Evolutionary conservation across 2,113 vertebrate genomes (phyloP).

Genomic region (Hydrolagus affinis): DNA sequence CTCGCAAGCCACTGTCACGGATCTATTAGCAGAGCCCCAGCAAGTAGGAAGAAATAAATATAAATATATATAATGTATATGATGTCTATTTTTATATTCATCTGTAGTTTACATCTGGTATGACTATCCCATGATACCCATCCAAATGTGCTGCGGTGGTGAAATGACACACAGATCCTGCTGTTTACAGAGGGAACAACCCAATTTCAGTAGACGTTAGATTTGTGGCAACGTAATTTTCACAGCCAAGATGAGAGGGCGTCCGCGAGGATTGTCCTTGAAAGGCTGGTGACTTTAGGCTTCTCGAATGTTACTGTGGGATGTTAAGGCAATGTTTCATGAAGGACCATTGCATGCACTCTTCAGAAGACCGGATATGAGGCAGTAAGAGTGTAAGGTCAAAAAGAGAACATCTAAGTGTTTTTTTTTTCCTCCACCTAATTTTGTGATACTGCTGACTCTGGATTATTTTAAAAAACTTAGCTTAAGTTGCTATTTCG

Average conservation of each 20-base stretch:
- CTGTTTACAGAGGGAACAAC: background rate
- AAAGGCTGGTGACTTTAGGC: slow-evolving; percentile 9
- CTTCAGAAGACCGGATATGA: background rate
- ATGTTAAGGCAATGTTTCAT: slow-evolving; percentile 9
- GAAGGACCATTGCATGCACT: background rate
- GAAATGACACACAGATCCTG: background rate
- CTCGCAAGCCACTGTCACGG: background rate
- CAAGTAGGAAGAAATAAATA: background rate
- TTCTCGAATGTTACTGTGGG: no score
- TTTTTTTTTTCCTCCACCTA: background rate
- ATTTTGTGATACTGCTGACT: background rate
- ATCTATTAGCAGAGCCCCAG: background rate
- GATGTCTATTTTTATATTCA: slow-evolving; percentile 23
- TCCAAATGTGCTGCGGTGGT: slow-evolving; percentile 4
- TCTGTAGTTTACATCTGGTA: slow-evolving; percentile 11
- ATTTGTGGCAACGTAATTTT: slow-evolving; percentile 25
- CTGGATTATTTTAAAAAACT: background rate
- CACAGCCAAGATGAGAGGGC: slow-evolving; percentile 21
- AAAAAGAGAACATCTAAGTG: slow-evolving; percentile 10
- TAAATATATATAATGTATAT: background rate
- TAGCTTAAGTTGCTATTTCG: slow-evolving; percentile 24
- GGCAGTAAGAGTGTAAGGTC: slow-evolving; percentile 18
- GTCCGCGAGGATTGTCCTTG: slow-evolving; percentile 5
- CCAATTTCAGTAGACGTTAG: background rate
- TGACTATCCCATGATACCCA: background rate